A percentile compares a stretch with the other conserved stretches of the same genome.
Conservation (phyloP, 2,113 vertebrate species). For the Mystacornis crossleyi region DNA sequence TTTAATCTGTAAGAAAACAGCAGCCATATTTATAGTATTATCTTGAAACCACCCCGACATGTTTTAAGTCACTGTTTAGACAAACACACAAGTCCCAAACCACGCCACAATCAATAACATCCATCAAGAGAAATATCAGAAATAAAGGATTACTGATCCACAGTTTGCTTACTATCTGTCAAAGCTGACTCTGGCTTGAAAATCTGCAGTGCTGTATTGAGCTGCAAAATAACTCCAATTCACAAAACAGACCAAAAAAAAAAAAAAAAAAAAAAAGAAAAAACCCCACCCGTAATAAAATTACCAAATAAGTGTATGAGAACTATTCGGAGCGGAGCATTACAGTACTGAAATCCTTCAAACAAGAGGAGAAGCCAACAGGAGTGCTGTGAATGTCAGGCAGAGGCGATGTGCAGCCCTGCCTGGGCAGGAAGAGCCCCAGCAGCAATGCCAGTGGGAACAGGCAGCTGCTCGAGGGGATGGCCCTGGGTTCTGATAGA, state of each 20-base stretch:
- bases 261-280: not conserved
- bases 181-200: not conserved
- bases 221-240: not conserved
- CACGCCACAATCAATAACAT: not conserved
- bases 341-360: not conserved
- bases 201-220: not conserved
- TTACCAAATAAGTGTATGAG: fast-evolving
- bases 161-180: not conserved
- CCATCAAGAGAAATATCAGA: not conserved
- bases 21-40: not conserved
- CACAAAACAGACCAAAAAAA: fast-evolving
- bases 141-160: not conserved
- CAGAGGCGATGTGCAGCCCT: not conserved
- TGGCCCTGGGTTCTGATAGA: not conserved
- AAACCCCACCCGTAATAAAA: not conserved
- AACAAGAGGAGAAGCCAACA: not conserved
- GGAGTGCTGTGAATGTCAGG: fast-evolving
- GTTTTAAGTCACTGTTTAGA: not conserved
- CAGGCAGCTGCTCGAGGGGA: not conserved
- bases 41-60: not conserved
- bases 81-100: not conserved
- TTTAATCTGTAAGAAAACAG: not conserved
- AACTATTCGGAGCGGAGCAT: not conserved
- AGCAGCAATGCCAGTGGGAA: fast-evolving
- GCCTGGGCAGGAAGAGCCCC: not conserved